These are phyloP conservation scores for Macaria liturata DNA, from an alignment of 2,888 invertebrate genomes.

Conservation along the genomic window DNA sequence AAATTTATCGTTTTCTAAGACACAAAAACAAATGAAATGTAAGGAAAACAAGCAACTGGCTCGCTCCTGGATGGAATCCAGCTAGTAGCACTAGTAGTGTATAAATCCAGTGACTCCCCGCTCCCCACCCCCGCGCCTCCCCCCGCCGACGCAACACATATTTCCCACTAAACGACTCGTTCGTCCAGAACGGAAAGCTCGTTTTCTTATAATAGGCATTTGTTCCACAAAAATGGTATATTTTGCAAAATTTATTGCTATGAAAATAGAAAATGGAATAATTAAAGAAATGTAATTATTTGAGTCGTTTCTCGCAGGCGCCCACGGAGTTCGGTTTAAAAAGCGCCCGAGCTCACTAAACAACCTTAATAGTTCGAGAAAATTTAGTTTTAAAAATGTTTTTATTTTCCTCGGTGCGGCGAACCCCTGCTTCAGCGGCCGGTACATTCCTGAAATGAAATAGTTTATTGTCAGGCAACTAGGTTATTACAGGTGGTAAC, in stretches of 20 bases:
- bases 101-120: slow-evolving; percentile 20
- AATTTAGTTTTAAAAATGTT: no score
- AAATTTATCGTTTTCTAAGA: slow-evolving; percentile 7
- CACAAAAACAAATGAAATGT: slow-evolving; percentile 17
- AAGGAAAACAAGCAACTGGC: slow-evolving; percentile 18
- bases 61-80: slow-evolving; percentile 18
- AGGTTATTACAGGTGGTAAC: no score
- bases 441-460: no score
- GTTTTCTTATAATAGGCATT: slow-evolving; percentile 40
- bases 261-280: slow-evolving; percentile 36
- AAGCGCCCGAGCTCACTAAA: no score
- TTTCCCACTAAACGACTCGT: slow-evolving; percentile 39
- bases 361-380: no score
- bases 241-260: slow-evolving; percentile 34
- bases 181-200: slow-evolving; percentile 36
- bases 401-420: no score
- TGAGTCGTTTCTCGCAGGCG: slow-evolving; percentile 13
- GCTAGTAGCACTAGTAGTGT: slow-evolving; percentile 29
- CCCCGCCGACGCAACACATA: slow-evolving; percentile 26
- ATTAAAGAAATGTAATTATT: slow-evolving; percentile 32
- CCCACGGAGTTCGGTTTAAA: neutral
- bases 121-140: no score
- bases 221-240: slow-evolving; percentile 36
- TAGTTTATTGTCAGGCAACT: no score
- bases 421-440: no score